Conservation (phyloP, 2,888 invertebrate species). For the Amphipyra berbera region DNA sequence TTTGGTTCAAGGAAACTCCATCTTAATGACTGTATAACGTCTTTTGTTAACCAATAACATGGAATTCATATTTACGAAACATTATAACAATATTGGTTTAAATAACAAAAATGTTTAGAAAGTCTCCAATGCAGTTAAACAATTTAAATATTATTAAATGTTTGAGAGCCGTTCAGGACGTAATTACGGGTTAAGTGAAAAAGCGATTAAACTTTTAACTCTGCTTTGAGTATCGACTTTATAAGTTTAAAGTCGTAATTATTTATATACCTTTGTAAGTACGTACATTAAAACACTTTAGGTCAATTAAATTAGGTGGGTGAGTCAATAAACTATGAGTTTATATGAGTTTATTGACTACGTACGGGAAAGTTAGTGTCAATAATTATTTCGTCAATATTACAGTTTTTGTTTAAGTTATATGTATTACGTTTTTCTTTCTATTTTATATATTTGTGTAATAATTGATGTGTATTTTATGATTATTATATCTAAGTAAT, state of each 20-base stretch:
- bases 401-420: no score
- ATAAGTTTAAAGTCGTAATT: conserved; percentile 35
- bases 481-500: no score
- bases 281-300: neutral
- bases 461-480: no score
- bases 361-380: no score
- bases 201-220: conserved; percentile 26
- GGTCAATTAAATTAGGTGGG: neutral
- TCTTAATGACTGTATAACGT: no score
- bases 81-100: neutral
- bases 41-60: neutral
- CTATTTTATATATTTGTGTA: no score
- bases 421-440: no score
- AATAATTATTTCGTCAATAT: no score
- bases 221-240: conserved; percentile 13
- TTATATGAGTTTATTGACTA: no score
- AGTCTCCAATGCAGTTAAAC: conserved; percentile 7
- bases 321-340: no score
- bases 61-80: neutral
- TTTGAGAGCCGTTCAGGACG: conserved; percentile 3
- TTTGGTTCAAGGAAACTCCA: no score
- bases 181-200: conserved; percentile 27
- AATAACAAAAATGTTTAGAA: neutral
- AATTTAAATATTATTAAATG: conserved; percentile 26
- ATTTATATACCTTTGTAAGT: conserved; percentile 1